Conservation (phyloP, 2,113 vertebrate species). For the Chitala chitala region DNA sequence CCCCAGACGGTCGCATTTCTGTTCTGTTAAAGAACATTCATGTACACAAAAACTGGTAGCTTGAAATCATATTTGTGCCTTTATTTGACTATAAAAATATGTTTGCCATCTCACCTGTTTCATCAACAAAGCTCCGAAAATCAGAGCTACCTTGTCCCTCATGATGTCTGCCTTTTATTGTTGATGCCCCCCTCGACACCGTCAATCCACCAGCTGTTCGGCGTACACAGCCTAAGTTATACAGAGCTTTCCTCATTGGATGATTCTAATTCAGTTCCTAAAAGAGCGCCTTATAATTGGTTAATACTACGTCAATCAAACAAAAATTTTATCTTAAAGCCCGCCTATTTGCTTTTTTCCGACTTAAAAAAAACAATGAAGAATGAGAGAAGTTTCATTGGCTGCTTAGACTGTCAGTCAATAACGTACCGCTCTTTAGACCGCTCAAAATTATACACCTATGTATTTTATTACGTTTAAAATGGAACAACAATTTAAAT, state of each 20-base stretch:
- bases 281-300: constrained; percentile 31
- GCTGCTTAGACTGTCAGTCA: constrained; percentile 4
- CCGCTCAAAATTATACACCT: not conserved
- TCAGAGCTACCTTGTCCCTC: constrained; percentile 51
- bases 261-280: not conserved
- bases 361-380: not conserved
- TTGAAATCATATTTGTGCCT: not conserved
- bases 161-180: constrained; percentile 52
- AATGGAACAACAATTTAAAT: not conserved
- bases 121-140: constrained; percentile 54
- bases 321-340: not conserved
- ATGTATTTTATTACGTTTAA: not conserved
- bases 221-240: constrained; percentile 39
- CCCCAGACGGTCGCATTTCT: constrained; percentile 31
- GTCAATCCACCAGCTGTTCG: constrained; percentile 45
- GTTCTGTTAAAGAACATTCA: not conserved
- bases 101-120: constrained; percentile 52
- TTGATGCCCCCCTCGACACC: constrained; percentile 35
- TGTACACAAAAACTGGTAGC: not conserved
- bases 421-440: not conserved
- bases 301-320: constrained; percentile 34
- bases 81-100: not conserved
- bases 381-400: not conserved
- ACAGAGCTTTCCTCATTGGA: constrained; percentile 41
- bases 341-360: not conserved